Evolutionary conservation across 1,140 invertebrate genomes (phyloP), one percentile per base, ranked within the genome.

Genomic region (Aphaenogaster ashmeadi): DNA sequence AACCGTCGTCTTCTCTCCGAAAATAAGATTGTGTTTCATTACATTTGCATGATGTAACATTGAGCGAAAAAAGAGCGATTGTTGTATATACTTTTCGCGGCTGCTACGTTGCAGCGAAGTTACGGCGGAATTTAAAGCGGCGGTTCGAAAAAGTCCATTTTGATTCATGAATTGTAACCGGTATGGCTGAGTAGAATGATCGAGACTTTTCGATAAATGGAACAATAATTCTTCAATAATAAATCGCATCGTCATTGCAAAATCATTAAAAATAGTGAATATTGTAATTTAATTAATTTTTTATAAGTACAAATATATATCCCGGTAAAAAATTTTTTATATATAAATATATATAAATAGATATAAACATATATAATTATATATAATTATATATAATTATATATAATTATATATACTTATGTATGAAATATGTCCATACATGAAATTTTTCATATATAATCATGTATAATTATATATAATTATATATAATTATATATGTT

Each of bases 141-240:
- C 69, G 80, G 54, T 84, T 62, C n/a, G 33, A 75, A 58, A 1
- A 38, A 80, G 13, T 47, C 18, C n/a, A 54, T 41, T 67, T 54
- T 41, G 1, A 66, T 66, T 21, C 44, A 41, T 67, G 3, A 67
- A 81, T 69, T 69, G 21, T 81, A 8, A 8, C 36, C 0, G 7
- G 6, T 67, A 67, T 67, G n/a, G 2, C 33, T 21, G n/a, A 81
- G 11, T 18, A 66, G n/a, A 52, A 27, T 21, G 21, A 79, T 79
- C 38, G 33, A 52, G 13, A 56, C 41, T 47, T 47, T 44, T 21
- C 7, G 74, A 64, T 33, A 27, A 67, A 21, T 15, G 13, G 15
- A 38, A 41, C 7, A 38, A n/a, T 3, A 21, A 33, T 80, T 21
- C 0, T 64, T 75, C 1, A 27, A 21, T 27, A 38, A 50, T n/a